A percentile compares a stretch with the other conserved stretches of the same genome.
Conservation (phyloP, 2,888 invertebrate species). For the Leptopilina myrica region DNA sequence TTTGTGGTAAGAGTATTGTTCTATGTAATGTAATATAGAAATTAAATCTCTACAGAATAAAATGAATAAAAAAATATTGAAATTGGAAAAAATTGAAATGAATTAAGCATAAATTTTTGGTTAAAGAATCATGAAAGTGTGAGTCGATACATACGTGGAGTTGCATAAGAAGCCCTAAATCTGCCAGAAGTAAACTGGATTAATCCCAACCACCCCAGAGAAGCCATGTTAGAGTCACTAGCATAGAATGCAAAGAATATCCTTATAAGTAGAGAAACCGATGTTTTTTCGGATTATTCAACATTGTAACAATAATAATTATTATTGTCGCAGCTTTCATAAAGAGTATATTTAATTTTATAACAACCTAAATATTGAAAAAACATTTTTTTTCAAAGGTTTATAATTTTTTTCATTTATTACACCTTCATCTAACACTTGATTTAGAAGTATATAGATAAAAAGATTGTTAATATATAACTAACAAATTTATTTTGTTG, state of each 20-base stretch:
- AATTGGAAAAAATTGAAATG: conserved; percentile 13
- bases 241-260: conserved; percentile 63
- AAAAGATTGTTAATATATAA: too few species aligned
- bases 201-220: conserved; percentile 72
- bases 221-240: conserved; percentile 73
- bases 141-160: conserved; percentile 63
- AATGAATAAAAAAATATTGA: neutral
- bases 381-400: too few species aligned
- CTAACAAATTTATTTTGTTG: too few species aligned
- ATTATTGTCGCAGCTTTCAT: neutral
- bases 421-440: too few species aligned
- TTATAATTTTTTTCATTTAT: too few species aligned
- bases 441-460: too few species aligned
- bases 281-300: conserved; percentile 35
- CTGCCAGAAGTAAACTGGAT: conserved; percentile 75
- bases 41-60: too few species aligned
- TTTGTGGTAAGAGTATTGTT: too few species aligned
- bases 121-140: conserved; percentile 8
- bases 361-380: too few species aligned
- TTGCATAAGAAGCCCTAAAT: conserved; percentile 75
- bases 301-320: neutral
- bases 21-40: too few species aligned
- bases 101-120: conserved; percentile 34
- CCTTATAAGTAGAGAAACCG: conserved; percentile 16
- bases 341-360: too few species aligned